Percentiles rank a stretch among this genome's conserved stretches.
phyloP scores from a whole-genome alignment of 2,888 invertebrate species.

The Amphipoea lucens region DNA sequence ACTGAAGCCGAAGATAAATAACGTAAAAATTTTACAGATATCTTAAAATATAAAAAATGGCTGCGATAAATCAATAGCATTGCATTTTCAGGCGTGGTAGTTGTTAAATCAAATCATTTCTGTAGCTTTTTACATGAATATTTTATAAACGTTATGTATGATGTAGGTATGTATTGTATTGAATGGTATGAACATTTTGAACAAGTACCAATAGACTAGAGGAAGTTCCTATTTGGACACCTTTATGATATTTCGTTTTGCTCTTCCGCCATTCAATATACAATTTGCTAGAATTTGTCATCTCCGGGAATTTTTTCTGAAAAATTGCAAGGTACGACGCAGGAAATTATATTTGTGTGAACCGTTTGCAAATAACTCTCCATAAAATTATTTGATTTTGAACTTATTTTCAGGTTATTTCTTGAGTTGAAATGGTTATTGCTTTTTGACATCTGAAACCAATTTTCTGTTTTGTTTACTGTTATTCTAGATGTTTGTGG shows the following conservation, averaged over 20 bases:
- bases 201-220: slow-evolving; percentile 12
- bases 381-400: not conserved
- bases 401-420: not conserved
- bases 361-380: slow-evolving; percentile 2
- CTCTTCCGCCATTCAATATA: slow-evolving; percentile 31
- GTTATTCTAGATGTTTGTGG: not conserved
- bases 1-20: slow-evolving; percentile 6
- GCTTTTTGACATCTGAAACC: not conserved
- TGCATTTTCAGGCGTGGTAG: not conserved
- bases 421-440: not conserved
- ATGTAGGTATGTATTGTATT: not conserved
- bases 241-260: slow-evolving; percentile 32
- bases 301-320: slow-evolving; percentile 16
- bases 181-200: not conserved
- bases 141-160: not conserved
- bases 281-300: slow-evolving; percentile 46
- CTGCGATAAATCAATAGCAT: not conserved
- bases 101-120: too few species aligned
- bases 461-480: not conserved
- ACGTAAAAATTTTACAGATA: not conserved
- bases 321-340: not conserved
- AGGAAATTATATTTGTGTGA: slow-evolving; percentile 23
- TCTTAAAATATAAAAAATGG: not conserved
- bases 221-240: slow-evolving; percentile 23
- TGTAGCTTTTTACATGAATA: not conserved